Conservation (phyloP, 2,888 invertebrate species). For the Alloplasta piceator region DNA sequence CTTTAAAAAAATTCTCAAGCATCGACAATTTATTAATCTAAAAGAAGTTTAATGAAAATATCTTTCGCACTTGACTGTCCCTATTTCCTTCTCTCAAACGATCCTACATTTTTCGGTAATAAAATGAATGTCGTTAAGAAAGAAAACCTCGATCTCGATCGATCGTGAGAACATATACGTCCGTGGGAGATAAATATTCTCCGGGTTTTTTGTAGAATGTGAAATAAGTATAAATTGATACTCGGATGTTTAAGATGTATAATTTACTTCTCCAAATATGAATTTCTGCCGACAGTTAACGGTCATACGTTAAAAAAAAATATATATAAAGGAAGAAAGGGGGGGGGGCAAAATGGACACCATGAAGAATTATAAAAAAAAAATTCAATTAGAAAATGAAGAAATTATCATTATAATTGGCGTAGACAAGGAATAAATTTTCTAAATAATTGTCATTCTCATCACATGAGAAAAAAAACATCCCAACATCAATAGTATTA, state of each 20-base stretch:
- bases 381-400: constrained; percentile 2
- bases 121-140: neutral
- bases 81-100: too few relatives aligned
- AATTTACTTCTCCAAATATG: constrained; percentile 45
- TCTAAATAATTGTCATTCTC: too few relatives aligned
- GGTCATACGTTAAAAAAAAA: neutral
- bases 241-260: constrained; percentile 32
- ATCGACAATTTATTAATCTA: too few relatives aligned
- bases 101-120: neutral
- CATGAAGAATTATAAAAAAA: neutral
- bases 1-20: too few relatives aligned
- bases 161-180: constrained; percentile 23
- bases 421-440: too few relatives aligned
- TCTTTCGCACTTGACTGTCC: too few relatives aligned
- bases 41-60: too few relatives aligned
- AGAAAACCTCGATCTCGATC: neutral
- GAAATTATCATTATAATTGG: too few relatives aligned
- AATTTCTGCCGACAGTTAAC: constrained; percentile 29
- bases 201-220: neutral
- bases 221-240: constrained; percentile 27
- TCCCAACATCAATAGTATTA: too few relatives aligned
- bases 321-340: too few relatives aligned
- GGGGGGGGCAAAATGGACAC: too few relatives aligned
- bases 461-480: too few relatives aligned
- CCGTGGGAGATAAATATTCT: constrained; percentile 30